Evolutionary conservation across 2,113 vertebrate genomes (phyloP).

Genomic region (Athene cunicularia): DNA sequence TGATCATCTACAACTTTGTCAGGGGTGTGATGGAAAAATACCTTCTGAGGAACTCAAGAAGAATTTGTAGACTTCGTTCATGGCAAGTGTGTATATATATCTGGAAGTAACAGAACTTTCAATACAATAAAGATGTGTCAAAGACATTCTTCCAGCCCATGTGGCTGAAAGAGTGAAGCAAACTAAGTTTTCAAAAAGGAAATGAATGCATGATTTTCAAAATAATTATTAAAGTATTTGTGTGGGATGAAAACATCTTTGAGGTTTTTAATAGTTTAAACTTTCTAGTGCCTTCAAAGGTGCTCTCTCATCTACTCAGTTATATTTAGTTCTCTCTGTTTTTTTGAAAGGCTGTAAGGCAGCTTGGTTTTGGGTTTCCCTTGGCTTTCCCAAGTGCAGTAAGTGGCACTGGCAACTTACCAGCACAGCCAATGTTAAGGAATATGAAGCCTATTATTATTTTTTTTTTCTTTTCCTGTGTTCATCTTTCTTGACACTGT

Average conservation of each 20-base stretch:
- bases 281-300: conserved; percentile 70
- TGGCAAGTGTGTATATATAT: background rate
- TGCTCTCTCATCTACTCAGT: conserved; percentile 33
- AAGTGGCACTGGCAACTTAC: conserved; percentile 50
- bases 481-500: background rate
- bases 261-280: conserved; percentile 71
- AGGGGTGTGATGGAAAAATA: background rate
- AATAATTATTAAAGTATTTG: conserved; percentile 60
- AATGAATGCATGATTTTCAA: conserved; percentile 2
- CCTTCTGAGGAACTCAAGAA: background rate
- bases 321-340: conserved; percentile 71
- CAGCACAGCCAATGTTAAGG: background rate
- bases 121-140: background rate
- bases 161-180: background rate
- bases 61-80: background rate
- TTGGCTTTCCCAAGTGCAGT: conserved; percentile 61
- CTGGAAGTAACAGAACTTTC: background rate
- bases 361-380: conserved; percentile 56
- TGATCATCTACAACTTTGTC: background rate
- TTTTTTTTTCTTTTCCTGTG: background rate
- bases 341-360: conserved; percentile 30
- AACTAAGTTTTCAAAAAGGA: conserved; percentile 44
- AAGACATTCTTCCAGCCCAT: background rate
- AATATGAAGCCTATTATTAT: conserved; percentile 10
- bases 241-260: conserved; percentile 68